Conservation (phyloP, 2,113 vertebrate species). For the Boleophthalmus pectinirostris region DNA sequence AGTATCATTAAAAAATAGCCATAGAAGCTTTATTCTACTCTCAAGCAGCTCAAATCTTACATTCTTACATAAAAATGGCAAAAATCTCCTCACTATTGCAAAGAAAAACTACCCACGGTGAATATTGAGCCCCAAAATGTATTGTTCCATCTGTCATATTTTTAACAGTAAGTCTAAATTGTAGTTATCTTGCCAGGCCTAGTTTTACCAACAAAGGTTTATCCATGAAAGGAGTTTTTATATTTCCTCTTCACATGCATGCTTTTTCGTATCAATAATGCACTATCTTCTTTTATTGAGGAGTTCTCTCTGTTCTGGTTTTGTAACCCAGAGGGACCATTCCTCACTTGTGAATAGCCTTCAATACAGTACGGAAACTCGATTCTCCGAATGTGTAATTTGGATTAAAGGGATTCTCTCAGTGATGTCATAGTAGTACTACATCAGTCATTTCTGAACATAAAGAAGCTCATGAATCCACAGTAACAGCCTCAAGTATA, state of each 20-base stretch:
- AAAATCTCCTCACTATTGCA: too few species aligned
- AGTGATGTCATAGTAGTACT: slow-evolving; percentile 32
- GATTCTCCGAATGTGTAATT: slow-evolving; percentile 39
- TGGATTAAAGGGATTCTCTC: slow-evolving; percentile 10
- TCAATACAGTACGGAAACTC: slow-evolving; percentile 27
- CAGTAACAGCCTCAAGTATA: neutral
- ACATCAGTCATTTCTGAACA: slow-evolving; percentile 12
- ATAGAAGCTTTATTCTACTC: too few species aligned
- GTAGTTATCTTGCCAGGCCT: too few species aligned
- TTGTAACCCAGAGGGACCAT: neutral
- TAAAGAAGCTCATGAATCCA: slow-evolving; percentile 1
- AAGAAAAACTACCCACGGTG: too few species aligned
- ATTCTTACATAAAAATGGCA: too few species aligned
- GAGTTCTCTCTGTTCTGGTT: neutral
- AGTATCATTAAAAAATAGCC: too few species aligned
- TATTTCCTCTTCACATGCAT: neutral
- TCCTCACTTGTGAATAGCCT: slow-evolving; percentile 11
- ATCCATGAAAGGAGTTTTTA: neutral
- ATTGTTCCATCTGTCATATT: too few species aligned
- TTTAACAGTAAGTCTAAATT: too few species aligned
- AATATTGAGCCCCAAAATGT: too few species aligned
- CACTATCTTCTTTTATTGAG: neutral
- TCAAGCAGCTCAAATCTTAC: too few species aligned
- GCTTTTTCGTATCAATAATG: neutral
- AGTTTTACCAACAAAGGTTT: slow-evolving; percentile 34